These are phyloP conservation scores for Ylistrum balloti DNA, from an alignment of 1,140 invertebrate genomes.

Conservation along the genomic window DNA sequence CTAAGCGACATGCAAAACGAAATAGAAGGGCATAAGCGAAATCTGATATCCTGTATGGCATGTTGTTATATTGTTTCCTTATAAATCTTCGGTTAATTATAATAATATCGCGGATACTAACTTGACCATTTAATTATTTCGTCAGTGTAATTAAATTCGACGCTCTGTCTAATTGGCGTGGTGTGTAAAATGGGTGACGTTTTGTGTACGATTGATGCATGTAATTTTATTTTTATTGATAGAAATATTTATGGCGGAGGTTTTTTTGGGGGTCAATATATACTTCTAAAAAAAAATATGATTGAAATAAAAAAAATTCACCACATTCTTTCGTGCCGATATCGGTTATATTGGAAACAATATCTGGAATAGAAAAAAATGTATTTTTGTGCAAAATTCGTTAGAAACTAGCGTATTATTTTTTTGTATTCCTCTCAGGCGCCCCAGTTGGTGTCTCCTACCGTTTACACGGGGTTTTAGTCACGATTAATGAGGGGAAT, in stretches of 20 bases:
- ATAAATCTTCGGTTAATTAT: neutral
- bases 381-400: too few relatives aligned
- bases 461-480: neutral
- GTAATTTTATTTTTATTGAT: neutral
- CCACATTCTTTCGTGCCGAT: too few relatives aligned
- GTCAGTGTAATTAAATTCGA: neutral
- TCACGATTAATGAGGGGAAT: neutral
- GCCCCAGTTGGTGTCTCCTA: neutral
- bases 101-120: neutral
- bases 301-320: too few relatives aligned
- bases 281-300: neutral
- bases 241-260: neutral
- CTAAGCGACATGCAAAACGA: slow-evolving; percentile 10
- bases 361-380: too few relatives aligned
- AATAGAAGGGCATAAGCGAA: neutral
- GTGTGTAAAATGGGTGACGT: neutral
- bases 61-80: neutral
- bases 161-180: neutral
- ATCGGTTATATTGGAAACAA: too few relatives aligned
- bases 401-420: neutral
- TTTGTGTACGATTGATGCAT: neutral
- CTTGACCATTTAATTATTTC: neutral
- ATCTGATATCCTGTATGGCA: neutral
- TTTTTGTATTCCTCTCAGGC: neutral
- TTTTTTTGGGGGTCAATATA: neutral